Conservation (phyloP, 2,113 vertebrate genomes). For the Carlito syrichta region DNA sequence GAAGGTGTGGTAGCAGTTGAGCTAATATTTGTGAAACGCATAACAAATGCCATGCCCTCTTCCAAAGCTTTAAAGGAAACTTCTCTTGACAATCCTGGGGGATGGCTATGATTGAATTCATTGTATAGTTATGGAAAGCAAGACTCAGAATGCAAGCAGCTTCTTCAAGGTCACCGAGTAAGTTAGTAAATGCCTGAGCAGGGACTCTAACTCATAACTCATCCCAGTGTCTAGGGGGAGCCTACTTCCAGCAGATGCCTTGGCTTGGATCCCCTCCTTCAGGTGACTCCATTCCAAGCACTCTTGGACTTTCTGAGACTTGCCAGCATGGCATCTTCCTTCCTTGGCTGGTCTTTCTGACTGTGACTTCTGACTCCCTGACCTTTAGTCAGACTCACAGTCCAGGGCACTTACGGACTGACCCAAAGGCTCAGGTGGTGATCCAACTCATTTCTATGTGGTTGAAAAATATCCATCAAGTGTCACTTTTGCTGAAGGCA, state of each 20-base stretch:
- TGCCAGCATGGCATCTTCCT: neutral
- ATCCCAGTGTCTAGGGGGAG: neutral
- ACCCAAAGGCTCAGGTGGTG: neutral
- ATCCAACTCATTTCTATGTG: neutral
- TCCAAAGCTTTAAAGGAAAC: neutral
- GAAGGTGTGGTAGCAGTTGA: neutral
- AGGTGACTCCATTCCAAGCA: neutral
- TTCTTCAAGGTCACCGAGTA: neutral
- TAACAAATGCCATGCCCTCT: neutral
- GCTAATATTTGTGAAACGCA: neutral
- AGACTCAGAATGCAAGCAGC: neutral
- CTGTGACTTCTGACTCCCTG: neutral
- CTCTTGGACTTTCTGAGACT: neutral
- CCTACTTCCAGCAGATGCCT: neutral
- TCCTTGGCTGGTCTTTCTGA: neutral
- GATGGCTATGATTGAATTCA: neutral
- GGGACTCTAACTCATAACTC: neutral
- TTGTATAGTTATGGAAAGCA: neutral
- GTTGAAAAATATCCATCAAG: neutral
- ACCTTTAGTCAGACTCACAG: neutral
- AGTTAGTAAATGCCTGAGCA: neutral
- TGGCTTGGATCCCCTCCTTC: neutral
- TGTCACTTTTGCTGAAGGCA: neutral
- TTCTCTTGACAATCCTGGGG: neutral
- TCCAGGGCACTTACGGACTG: neutral